These are phyloP conservation scores for Lepidocyrtoides sp. DNA, from an alignment of 2,888 invertebrate species.

Conservation along the genomic window DNA sequence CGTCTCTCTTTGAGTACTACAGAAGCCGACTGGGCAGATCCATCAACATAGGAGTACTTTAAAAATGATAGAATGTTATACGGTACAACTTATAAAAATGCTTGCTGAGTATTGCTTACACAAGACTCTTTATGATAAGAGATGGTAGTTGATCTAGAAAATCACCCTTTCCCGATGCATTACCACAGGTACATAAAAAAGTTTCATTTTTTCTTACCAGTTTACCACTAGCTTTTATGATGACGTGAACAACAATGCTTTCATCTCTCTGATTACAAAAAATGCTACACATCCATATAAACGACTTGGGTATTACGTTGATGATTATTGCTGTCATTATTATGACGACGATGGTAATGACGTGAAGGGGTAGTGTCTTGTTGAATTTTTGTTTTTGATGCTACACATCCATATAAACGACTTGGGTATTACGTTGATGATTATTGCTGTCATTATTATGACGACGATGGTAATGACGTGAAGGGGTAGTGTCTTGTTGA, in stretches of 20 bases:
- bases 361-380: constrained; percentile 52
- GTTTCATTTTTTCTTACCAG: neutral
- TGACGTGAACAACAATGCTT: neutral
- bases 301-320: constrained; percentile 43
- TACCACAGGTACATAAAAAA: neutral
- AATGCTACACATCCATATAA: constrained; percentile 49
- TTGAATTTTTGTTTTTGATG: constrained; percentile 24
- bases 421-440: constrained; percentile 50
- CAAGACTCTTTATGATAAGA: neutral
- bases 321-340: constrained; percentile 74
- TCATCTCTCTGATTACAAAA: constrained; percentile 54
- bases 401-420: constrained; percentile 50
- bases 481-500: constrained; percentile 47
- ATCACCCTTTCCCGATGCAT: neutral
- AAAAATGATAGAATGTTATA: neutral
- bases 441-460: constrained; percentile 74
- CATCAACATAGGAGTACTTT: neutral
- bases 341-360: constrained; percentile 74
- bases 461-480: constrained; percentile 72
- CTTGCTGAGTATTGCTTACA: neutral
- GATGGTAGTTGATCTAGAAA: constrained; percentile 29
- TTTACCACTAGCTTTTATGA: neutral
- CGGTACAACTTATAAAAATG: neutral
- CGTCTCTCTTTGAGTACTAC: constrained; percentile 67
- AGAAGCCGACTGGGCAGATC: constrained; percentile 67